Base-by-base conservation (phyloP, 1,140 invertebrate species). In the Pseudomyrmex flavicornis region DNA sequence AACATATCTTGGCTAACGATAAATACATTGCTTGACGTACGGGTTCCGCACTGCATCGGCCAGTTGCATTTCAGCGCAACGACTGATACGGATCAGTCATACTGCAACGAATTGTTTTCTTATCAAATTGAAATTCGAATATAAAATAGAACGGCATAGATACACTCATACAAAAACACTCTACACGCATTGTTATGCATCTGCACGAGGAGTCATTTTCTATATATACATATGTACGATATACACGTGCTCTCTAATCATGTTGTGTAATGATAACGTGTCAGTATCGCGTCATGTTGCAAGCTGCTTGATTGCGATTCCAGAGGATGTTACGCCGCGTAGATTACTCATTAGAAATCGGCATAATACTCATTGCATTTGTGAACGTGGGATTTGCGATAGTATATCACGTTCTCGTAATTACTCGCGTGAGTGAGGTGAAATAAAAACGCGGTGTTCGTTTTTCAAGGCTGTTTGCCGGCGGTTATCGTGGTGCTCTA, bases 211-310 rank as follows among this genome's bases (percentile, higher is more conserved):
- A 61, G 54, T 59, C 63, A 86, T 79, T 70, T 46, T 44, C 52
- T 35, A 35, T 35, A 8, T 12, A 44, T 69, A 48, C 58, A n/a
- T 85, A 56, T 85, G 22, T 26, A 26, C 54, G n/a, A 70, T 73
- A 35, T 59, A 26, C 0, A 26, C 26, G 35, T 35, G 35, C 4
- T 7, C 35, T 35, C 35, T 35, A 35, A 66, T 46, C 46, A 35
- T 10, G 35, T 26, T 82, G 20, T 17, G 15, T 72, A 86, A 65
- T 58, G 66, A 86, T 72, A 85, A 72, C 35, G 26, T 62, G 52
- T 8, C 54, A 56, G 73, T 44, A 48, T 74, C 68, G 61, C 61
- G 13, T 4, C 44, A 35, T 10, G 13, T 46, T 35, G 35, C 35
- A 35, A 35, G 5, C 52, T 48, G 20, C 17, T 35, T 52, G 54